These are phyloP conservation scores for Notoglanidium macrostoma DNA, from an alignment of 2,797 vertebrate species.

Conservation along the genomic window DNA sequence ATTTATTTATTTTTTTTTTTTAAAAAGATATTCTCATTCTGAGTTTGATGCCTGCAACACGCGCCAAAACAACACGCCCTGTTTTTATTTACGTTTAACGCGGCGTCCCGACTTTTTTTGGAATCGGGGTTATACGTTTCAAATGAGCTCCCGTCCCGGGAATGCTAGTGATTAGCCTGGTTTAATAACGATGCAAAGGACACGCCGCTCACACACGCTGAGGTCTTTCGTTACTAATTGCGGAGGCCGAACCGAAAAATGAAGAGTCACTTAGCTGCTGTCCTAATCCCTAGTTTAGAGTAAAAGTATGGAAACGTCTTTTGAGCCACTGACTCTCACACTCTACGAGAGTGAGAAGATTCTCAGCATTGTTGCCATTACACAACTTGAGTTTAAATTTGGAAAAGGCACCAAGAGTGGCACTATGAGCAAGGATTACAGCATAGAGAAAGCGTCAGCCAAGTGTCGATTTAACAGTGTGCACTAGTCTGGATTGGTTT, in stretches of 20 bases:
- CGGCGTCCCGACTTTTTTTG: too few species aligned
- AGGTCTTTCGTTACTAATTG: neutral
- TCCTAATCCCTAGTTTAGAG: neutral
- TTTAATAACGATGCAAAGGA: neutral
- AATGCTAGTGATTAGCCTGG: neutral
- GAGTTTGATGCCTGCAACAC: too few species aligned
- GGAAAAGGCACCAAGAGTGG: neutral
- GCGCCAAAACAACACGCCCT: too few species aligned
- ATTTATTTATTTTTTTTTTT: too few species aligned
- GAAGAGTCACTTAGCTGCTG: neutral
- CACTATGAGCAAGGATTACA: conserved; percentile 7
- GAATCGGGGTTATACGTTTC: neutral
- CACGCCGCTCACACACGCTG: neutral
- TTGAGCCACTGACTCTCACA: neutral
- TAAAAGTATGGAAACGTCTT: neutral
- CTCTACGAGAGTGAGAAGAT: neutral
- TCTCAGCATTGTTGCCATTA: neutral
- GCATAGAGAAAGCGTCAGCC: neutral
- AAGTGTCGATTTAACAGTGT: conserved; percentile 27
- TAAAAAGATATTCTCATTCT: too few species aligned
- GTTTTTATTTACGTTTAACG: too few species aligned
- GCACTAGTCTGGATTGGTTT: conserved; percentile 33
- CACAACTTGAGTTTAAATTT: neutral
- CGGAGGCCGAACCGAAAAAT: neutral
- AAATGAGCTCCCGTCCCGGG: neutral